Conservation (phyloP, 2,797 vertebrate species). For the Acrossocheilus wenchowensis region DNA sequence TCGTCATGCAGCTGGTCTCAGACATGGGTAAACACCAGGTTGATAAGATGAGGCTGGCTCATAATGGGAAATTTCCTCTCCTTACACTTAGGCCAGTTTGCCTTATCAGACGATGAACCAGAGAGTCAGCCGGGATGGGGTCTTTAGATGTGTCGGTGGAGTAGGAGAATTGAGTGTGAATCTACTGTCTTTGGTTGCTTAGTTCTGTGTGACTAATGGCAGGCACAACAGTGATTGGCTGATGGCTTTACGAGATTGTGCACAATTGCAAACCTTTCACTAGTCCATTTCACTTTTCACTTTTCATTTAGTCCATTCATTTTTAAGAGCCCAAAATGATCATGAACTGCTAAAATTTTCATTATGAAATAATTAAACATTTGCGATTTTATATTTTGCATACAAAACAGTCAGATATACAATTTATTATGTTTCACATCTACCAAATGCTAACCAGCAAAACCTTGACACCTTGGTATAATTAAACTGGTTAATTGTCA, state of each 20-base stretch:
- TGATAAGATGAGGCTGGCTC: constrained; percentile 71
- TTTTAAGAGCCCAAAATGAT: background rate
- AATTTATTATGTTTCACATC: background rate
- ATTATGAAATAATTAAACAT: background rate
- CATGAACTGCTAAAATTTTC: background rate
- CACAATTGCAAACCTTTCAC: background rate
- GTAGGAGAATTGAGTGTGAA: background rate
- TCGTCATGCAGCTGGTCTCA: constrained; percentile 67
- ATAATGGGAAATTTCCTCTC: constrained; percentile 70
- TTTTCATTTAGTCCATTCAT: background rate
- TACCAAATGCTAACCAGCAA: background rate
- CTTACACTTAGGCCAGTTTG: constrained; percentile 66
- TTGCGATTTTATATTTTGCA: background rate
- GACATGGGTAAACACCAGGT: constrained; percentile 70
- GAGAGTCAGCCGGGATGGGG: constrained; percentile 40
- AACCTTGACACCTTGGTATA: background rate
- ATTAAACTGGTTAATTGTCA: background rate
- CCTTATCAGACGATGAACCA: constrained; percentile 67
- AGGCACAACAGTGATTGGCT: background rate
- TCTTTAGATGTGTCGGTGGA: constrained; percentile 38
- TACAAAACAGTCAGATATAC: background rate
- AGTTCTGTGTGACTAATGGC: background rate
- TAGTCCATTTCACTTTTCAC: background rate
- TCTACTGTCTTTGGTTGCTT: background rate
- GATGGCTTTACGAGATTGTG: background rate